A percentile compares a stretch with the other conserved stretches of the same genome.
Evolutionary conservation across 2,888 invertebrate genomes (phyloP).

Genomic region (Ormyrus pomaceus): DNA sequence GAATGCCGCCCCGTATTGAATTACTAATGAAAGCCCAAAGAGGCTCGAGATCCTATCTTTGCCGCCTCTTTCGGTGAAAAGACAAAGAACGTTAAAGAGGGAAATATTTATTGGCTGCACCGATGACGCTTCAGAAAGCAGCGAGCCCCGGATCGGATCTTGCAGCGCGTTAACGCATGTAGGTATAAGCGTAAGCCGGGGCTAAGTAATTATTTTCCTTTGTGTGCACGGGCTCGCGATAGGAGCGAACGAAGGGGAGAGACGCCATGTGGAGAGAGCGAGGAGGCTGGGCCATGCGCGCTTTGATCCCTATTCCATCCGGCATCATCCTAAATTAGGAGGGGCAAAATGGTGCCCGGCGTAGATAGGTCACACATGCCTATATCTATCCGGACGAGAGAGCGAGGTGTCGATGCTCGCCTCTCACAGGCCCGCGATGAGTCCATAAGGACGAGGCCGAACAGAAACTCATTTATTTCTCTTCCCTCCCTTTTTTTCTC

Average conservation of each 20-base stretch:
- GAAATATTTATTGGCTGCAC: too few relatives aligned
- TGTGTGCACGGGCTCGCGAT: constrained; percentile 58
- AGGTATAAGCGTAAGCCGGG: constrained; percentile 26
- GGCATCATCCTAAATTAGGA: constrained; percentile 63
- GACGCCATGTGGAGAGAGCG: constrained; percentile 67
- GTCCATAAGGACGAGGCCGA: not conserved
- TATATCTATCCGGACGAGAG: not conserved
- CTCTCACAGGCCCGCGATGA: too few relatives aligned
- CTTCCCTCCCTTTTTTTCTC: not conserved
- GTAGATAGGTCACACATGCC: not conserved
- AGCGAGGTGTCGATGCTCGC: constrained; percentile 30
- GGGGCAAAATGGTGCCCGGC: constrained; percentile 62
- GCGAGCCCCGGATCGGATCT: too few relatives aligned
- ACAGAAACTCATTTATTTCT: constrained; percentile 16
- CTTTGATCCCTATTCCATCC: constrained; percentile 50
- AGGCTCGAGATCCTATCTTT: too few relatives aligned
- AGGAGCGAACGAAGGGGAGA: constrained; percentile 51
- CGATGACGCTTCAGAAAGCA: too few relatives aligned
- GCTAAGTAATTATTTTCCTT: constrained; percentile 72
- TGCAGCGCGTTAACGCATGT: too few relatives aligned
- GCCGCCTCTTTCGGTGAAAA: too few relatives aligned
- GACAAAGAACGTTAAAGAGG: too few relatives aligned
- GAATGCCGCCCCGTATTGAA: too few relatives aligned
- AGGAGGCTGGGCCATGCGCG: constrained; percentile 51
- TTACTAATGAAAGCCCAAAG: too few relatives aligned